Percentiles rank a stretch among this genome's conserved stretches.
Evolutionary conservation across 2,888 invertebrate species (phyloP).

Genomic region (Papilio elwesi): DNA sequence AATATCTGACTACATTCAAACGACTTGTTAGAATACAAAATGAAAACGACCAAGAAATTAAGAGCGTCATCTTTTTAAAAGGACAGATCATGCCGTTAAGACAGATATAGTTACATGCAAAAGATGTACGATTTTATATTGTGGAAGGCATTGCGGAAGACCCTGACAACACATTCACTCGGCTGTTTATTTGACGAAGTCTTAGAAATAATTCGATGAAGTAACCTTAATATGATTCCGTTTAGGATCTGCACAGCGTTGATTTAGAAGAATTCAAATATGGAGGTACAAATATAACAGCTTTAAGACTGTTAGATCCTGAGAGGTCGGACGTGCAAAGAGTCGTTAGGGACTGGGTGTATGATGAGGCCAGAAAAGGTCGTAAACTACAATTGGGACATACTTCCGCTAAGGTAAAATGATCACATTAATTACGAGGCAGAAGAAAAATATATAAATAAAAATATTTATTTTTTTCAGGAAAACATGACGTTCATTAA

Average conservation of each 20-base stretch:
- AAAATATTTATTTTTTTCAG: conserved; percentile 69
- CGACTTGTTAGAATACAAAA: too few species aligned
- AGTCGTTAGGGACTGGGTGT: conserved; percentile 91
- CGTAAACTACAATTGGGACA: conserved; percentile 85
- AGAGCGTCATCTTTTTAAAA: too few species aligned
- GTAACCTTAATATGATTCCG: neutral
- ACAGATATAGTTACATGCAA: too few species aligned
- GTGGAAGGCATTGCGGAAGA: too few species aligned
- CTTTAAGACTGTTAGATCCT: conserved; percentile 94
- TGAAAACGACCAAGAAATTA: too few species aligned
- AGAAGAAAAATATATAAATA: conserved; percentile 29
- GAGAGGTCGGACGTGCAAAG: conserved; percentile 90
- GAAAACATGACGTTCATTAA: conserved; percentile 89
- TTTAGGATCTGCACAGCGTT: conserved; percentile 94
- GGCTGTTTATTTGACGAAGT: too few species aligned
- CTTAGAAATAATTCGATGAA: too few species aligned
- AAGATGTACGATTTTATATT: too few species aligned
- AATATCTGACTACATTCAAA: too few species aligned
- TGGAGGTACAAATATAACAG: conserved; percentile 97
- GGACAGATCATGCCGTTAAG: too few species aligned
- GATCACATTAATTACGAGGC: conserved; percentile 22
- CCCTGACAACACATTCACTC: too few species aligned
- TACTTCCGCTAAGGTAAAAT: conserved; percentile 79
- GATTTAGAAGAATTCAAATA: conserved; percentile 97
- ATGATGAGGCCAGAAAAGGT: conserved; percentile 88